Percentiles rank a stretch among this genome's conserved stretches.
Conservation (phyloP, 1,140 invertebrate genomes). For the Drosophila punjabiensis region DNA sequence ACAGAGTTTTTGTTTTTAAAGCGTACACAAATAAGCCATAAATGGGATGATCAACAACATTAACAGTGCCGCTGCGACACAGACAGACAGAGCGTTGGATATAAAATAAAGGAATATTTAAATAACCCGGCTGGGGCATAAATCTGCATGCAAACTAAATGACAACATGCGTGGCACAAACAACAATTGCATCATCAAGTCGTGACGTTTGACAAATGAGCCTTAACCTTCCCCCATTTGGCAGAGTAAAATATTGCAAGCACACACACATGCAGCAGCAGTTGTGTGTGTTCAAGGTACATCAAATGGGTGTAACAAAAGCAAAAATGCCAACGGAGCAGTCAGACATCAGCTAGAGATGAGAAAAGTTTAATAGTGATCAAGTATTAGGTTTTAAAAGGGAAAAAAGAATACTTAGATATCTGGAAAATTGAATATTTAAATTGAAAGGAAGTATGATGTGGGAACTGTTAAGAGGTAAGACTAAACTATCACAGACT, state of each 20-base stretch:
- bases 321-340: slow-evolving; percentile 64
- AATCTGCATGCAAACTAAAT: slow-evolving; percentile 78
- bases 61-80: slow-evolving; percentile 8
- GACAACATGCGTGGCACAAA: slow-evolving; percentile 55
- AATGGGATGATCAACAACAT: slow-evolving; percentile 46
- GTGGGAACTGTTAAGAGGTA: not conserved
- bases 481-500: not conserved
- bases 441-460: too few relatives aligned
- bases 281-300: slow-evolving; percentile 68
- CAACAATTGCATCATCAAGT: slow-evolving; percentile 82
- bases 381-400: not conserved
- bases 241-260: slow-evolving; percentile 76
- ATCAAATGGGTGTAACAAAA: slow-evolving; percentile 79
- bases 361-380: not conserved
- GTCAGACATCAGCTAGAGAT: slow-evolving; percentile 39
- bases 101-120: slow-evolving; percentile 60
- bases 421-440: not conserved
- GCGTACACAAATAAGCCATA: slow-evolving; percentile 70
- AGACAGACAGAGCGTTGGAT: not conserved
- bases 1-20: slow-evolving; percentile 74
- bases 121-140: slow-evolving; percentile 66
- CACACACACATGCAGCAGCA: slow-evolving; percentile 28
- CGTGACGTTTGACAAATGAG: slow-evolving; percentile 82
- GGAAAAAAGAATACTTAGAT: not conserved
- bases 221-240: slow-evolving; percentile 59